A percentile compares a stretch with the other conserved stretches of the same genome.
phyloP scores from a whole-genome alignment of 1,140 invertebrate genomes.

The Mycetomoellerius zeteki region DNA sequence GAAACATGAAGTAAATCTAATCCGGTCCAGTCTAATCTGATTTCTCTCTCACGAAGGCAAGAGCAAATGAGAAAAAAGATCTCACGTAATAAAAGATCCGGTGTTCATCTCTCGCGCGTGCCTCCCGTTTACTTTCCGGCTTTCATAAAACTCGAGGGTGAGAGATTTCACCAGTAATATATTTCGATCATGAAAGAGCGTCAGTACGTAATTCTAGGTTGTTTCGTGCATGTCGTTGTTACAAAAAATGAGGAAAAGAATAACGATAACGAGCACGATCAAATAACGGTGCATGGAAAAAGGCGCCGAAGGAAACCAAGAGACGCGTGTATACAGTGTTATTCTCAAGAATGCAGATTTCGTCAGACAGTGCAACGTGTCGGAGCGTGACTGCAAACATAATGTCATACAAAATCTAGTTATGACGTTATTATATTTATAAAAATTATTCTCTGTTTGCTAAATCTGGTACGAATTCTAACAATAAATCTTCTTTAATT shows the following conservation, averaged over 20 bases:
- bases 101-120: conserved; percentile 31
- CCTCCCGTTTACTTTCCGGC: conserved; percentile 34
- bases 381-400: not conserved
- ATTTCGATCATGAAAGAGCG: conserved; percentile 46
- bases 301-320: not conserved
- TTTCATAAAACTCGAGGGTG: not conserved
- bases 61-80: conserved; percentile 29
- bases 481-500: not conserved
- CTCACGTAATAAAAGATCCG: conserved; percentile 42
- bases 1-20: conserved; percentile 35
- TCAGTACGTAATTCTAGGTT: not conserved
- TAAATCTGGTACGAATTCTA: not conserved
- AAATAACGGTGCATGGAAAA: conserved; percentile 19
- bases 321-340: not conserved
- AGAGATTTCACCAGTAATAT: conserved; percentile 52
- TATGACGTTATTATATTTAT: not conserved
- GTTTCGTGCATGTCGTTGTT: not conserved
- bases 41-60: conserved; percentile 10
- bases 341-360: conserved; percentile 6
- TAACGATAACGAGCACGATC: conserved; percentile 17
- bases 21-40: conserved; percentile 19
- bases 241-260: conserved; percentile 13
- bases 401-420: not conserved
- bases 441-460: not conserved
- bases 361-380: not conserved